Evolutionary conservation across 2,113 vertebrate genomes (phyloP).

Genomic region (Crotalus helleri): DNA sequence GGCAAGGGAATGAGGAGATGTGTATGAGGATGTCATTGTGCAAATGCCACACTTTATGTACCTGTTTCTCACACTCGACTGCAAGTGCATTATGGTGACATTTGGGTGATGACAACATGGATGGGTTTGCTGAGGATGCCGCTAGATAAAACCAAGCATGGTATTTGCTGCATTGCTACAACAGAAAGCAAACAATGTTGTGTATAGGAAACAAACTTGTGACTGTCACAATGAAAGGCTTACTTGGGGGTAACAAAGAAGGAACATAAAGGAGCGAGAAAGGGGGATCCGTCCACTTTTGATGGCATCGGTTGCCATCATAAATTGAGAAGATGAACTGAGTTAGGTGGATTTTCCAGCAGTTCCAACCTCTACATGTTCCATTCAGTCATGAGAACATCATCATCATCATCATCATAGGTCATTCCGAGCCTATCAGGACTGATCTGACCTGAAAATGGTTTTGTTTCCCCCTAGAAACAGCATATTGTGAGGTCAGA

Average conservation of each 20-base stretch:
- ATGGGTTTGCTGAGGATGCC: neutral
- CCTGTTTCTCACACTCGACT: neutral
- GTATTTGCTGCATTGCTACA: neutral
- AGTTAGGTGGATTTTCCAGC: neutral
- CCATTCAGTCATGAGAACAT: neutral
- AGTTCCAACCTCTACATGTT: neutral
- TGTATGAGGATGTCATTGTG: neutral
- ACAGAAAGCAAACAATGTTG: neutral
- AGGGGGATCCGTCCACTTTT: neutral
- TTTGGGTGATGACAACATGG: neutral
- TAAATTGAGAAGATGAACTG: neutral
- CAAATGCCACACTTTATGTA: neutral
- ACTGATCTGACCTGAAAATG: neutral
- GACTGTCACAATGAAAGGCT: neutral
- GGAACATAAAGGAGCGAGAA: neutral
- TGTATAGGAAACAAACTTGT: neutral
- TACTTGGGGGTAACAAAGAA: neutral
- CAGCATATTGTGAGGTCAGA: neutral
- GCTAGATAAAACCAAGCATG: neutral
- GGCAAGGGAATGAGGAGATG: neutral
- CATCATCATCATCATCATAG: too few species aligned
- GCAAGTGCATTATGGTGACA: neutral
- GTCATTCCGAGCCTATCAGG: neutral
- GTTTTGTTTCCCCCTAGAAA: neutral
- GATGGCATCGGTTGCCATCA: neutral